A percentile compares a stretch with the other conserved stretches of the same genome.
Conservation (phyloP, 1,140 invertebrate species). For the Aporrectodea caliginosa region DNA sequence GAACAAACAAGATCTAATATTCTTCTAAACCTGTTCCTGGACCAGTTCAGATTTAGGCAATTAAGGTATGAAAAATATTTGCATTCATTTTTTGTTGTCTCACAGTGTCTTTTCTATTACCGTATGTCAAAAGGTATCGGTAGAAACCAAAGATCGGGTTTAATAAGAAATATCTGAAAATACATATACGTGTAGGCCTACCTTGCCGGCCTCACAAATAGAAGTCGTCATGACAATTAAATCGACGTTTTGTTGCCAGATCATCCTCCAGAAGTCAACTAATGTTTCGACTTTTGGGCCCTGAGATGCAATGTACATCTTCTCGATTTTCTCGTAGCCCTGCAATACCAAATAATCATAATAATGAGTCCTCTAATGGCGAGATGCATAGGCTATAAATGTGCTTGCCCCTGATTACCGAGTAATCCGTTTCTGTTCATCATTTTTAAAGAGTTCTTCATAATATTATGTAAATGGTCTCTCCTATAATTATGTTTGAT, state of each 20-base stretch:
- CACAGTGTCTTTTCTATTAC: neutral
- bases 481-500: neutral
- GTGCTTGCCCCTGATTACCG: too few species aligned
- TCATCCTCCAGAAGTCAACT: conserved; percentile 35
- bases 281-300: conserved; percentile 30
- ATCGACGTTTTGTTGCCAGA: conserved; percentile 33
- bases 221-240: conserved; percentile 31
- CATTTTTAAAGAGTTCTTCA: neutral
- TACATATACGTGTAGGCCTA: conserved; percentile 8
- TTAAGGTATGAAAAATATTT: neutral
- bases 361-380: too few species aligned
- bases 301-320: conserved; percentile 1
- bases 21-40: neutral
- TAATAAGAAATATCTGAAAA: neutral
- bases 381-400: too few species aligned
- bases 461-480: neutral
- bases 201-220: conserved; percentile 25
- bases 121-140: neutral
- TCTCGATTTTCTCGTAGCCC: neutral
- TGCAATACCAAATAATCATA: neutral
- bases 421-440: neutral
- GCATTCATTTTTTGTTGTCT: neutral
- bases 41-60: neutral
- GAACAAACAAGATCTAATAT: neutral
- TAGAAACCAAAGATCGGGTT: neutral